Evolutionary conservation across 1,140 invertebrate genomes (phyloP), one percentile per base, ranked within the genome.

Genomic region (Dufourea novaeangliae): DNA sequence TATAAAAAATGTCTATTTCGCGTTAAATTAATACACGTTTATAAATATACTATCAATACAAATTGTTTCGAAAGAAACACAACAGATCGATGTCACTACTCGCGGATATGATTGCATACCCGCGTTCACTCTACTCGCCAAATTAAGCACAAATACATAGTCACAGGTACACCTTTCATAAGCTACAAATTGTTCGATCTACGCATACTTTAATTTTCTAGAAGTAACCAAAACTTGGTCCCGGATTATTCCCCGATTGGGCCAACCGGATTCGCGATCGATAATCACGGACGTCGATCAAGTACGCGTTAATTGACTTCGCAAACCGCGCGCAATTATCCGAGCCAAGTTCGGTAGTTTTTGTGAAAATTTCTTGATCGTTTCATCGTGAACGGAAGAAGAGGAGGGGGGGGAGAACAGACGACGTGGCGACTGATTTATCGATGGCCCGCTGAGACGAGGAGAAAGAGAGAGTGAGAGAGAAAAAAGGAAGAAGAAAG

Each of bases 331-430:
- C 25, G 27, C 54, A 20, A 57, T 57, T 57, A 57, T 32, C 27
- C 27, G 54, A 20, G 27, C 12, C 14, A n/a, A n/a, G 29, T 25
- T 14, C 12, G 54, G 10, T 4, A 14, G 54, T 57, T 57, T 27
- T 32, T 27, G 27, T 27, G 54, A 32, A 57, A 32, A 57, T 57
- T 57, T 57, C 54, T 57, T 57, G 32, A 57, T 57, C 54, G 54
- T 32, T 2, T 14, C 6, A 12, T 57, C 54, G 27, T n/a, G n/a
- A n/a, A n/a, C 27, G 54, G 17, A 32, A 57, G 54, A 12, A 4
- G 54, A 2, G 52, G 6, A 50, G 11, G 44, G 1, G 44, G 44
- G 0, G 50, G 34, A 10, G 34, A 10, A 37, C n/a, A 10, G 34
- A 5, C 4, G 34, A 37, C 34, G 3, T 10, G 44, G 17, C 17